Base-by-base conservation (phyloP, 2,113 vertebrate species). In the Ciconia boyciana region DNA sequence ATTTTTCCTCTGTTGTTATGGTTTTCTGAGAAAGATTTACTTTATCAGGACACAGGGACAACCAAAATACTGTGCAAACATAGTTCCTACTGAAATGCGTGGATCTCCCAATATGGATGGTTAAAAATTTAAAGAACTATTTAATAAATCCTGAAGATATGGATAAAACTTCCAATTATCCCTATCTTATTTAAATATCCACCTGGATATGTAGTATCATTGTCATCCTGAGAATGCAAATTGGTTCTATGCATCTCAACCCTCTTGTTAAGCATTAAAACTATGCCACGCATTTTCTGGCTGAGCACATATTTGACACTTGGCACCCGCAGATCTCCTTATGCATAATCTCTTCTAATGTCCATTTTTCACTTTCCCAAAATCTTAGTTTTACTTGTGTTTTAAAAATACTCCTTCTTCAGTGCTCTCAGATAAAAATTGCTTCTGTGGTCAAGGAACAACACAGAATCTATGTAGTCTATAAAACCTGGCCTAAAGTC, bases 11-110 rank as follows among this genome's bases (percentile, higher is more conserved):
- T 58, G 54, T 28, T 71, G 8, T 34, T 71, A 34, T 0, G 2
- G 12, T 60, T 80, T 90, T 69, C 55, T 60, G 26, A 89, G 60
- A 62, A 85, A 91, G 28, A 70, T 75, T 62, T 52, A 71, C 36
- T 4, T 69, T 28, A 7, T 22, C 11, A 39, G 36, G 36, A 66
- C 9, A 34, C 10, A 72, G 10, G 8, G 12, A 66, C 28, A 83
- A 83, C 9, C 49, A 54, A 94, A 75, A 58, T 41, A 66, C 11
- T 20, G 14, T 2, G 3, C 16, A 82, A 66, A 54, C 0, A 0
- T 28, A 54, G 18, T 13, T 83, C 32, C 20, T 57, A 36, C 20
- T 24, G 36, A 91, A 76, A 75, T 13, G 39, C 1, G 1, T 13
- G 4, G 8, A 39, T 70, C 14, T 69, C 17, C 12, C 41, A 72